phyloP scores from a whole-genome alignment of 2,797 vertebrate genomes.

The Fringilla coelebs region DNA sequence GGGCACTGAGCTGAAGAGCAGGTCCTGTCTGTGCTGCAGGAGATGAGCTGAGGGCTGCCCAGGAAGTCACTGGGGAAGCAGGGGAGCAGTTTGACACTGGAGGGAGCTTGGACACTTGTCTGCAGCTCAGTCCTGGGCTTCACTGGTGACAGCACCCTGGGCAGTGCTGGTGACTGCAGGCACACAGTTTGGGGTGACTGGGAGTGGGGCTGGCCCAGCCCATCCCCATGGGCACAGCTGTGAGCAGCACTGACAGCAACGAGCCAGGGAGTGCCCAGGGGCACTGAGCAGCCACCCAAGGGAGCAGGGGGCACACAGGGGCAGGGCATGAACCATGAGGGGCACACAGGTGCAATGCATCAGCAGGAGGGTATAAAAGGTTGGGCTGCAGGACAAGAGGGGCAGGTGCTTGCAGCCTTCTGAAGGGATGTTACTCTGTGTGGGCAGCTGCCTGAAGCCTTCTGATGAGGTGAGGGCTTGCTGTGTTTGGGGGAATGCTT shows the following conservation, averaged over 20 bases:
- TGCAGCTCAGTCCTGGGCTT: not conserved
- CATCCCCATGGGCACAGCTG: not conserved
- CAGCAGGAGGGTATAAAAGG: not conserved
- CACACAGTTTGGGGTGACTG: not conserved
- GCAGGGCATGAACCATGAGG: too few relatives aligned
- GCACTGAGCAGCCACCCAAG: not conserved
- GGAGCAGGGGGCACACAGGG: not conserved
- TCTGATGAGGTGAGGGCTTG: not conserved
- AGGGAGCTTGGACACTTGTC: not conserved
- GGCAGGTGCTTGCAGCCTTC: not conserved
- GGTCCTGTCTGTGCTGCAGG: not conserved
- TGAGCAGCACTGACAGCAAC: not conserved
- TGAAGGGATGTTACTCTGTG: not conserved
- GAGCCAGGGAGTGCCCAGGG: not conserved
- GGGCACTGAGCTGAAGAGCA: not conserved
- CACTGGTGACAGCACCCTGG: not conserved
- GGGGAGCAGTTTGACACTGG: not conserved
- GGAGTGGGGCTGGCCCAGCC: not conserved
- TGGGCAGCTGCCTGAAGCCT: not conserved
- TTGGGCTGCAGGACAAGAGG: not conserved
- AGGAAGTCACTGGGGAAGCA: not conserved
- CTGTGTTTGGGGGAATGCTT: not conserved
- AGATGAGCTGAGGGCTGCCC: not conserved
- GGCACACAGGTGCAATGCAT: too few relatives aligned
- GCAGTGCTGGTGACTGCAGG: not conserved